Conservation (phyloP, 2,888 invertebrate species). For the Cheilosia vulpina region DNA sequence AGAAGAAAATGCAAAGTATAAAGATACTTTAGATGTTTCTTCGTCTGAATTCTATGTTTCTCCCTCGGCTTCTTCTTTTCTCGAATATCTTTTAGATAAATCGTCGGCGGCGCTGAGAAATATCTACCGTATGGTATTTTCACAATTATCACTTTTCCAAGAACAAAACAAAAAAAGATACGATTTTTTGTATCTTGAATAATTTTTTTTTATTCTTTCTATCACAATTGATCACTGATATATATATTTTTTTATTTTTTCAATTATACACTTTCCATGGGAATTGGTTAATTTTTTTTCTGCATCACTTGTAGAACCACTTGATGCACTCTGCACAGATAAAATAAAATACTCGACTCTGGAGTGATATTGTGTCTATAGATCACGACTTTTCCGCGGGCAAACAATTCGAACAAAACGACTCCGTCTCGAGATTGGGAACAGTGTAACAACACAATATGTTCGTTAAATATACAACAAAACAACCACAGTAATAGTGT, state of each 20-base stretch:
- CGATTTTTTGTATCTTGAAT: constrained; percentile 54
- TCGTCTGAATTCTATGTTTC: constrained; percentile 17
- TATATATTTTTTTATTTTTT: constrained; percentile 15
- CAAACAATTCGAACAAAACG: constrained; percentile 13
- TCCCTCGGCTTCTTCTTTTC: neutral
- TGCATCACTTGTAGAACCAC: constrained; percentile 76
- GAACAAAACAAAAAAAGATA: constrained; percentile 49
- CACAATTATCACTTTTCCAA: constrained; percentile 67
- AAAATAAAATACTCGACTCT: constrained; percentile 23
- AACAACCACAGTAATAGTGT: constrained; percentile 4
- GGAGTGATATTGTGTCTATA: constrained; percentile 23
- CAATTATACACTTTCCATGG: constrained; percentile 59
- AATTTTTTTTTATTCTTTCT: constrained; percentile 38
- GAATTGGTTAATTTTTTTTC: constrained; percentile 36
- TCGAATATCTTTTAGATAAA: constrained; percentile 57
- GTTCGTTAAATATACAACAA: constrained; percentile 20
- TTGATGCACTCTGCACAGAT: constrained; percentile 76
- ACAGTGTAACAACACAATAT: constrained; percentile 9
- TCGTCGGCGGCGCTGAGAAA: constrained; percentile 31
- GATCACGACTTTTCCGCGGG: constrained; percentile 41
- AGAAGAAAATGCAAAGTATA: constrained; percentile 35
- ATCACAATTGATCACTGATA: constrained; percentile 74
- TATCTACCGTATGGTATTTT: constrained; percentile 70
- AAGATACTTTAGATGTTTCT: constrained; percentile 21
- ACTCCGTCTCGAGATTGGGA: neutral